A percentile compares a stretch with the other conserved stretches of the same genome.
Conservation (phyloP, 2,888 invertebrate genomes). For the Protonemura montana region DNA sequence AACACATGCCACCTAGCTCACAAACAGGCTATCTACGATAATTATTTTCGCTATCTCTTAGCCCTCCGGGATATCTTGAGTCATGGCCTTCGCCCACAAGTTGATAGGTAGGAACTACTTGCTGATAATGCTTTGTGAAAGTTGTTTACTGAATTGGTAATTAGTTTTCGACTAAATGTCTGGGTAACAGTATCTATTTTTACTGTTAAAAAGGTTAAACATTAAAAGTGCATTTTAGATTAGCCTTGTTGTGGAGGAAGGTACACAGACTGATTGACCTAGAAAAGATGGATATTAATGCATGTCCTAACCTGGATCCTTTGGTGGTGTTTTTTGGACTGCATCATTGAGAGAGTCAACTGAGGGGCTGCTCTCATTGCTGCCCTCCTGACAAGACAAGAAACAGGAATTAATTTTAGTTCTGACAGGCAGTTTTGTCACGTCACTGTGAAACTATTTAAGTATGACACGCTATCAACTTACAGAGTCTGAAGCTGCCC, state of each 20-base stretch:
- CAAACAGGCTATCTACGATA: no score
- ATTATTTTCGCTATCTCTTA: no score
- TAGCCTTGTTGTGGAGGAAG: slow-evolving; percentile 9
- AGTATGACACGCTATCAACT: slow-evolving; percentile 46
- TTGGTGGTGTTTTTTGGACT: slow-evolving; percentile 50
- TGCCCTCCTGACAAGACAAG: slow-evolving; percentile 57
- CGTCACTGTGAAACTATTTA: not conserved
- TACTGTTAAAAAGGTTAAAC: not conserved
- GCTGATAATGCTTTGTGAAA: not conserved
- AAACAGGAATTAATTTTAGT: slow-evolving; percentile 54
- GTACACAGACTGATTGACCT: not conserved
- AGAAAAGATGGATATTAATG: not conserved
- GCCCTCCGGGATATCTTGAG: not conserved
- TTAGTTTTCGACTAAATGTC: not conserved
- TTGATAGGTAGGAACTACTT: no score
- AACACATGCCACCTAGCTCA: not conserved
- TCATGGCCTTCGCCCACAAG: no score
- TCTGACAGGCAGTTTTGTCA: not conserved
- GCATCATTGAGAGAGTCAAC: slow-evolving; percentile 59
- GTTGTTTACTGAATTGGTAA: not conserved
- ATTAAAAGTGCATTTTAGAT: not conserved
- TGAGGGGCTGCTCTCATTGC: slow-evolving; percentile 63
- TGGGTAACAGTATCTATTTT: not conserved
- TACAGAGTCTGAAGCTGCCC: slow-evolving; percentile 56
- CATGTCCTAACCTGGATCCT: slow-evolving; percentile 49